phyloP scores from a whole-genome alignment of 1,140 invertebrate species.

The Caenorhabditis brenneri region DNA sequence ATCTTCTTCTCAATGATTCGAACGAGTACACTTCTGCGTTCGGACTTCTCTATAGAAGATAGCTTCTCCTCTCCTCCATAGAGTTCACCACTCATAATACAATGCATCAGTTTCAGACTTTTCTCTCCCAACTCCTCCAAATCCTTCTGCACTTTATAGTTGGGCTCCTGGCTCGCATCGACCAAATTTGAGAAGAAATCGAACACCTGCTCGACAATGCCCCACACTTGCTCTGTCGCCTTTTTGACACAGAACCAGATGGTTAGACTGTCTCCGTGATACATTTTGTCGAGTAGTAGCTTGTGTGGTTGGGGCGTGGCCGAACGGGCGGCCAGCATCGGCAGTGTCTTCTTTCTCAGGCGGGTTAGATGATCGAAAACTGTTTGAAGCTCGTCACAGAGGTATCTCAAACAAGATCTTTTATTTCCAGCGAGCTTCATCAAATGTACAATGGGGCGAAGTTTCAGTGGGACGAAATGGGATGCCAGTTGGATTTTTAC shows the following conservation, averaged over 20 bases:
- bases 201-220: background rate
- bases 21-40: background rate
- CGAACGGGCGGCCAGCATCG: background rate
- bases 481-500: background rate
- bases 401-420: background rate
- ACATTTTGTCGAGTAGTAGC: background rate
- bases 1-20: constrained; percentile 7
- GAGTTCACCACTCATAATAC: background rate
- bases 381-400: background rate
- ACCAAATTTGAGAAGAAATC: background rate
- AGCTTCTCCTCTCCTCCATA: constrained; percentile 10
- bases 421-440: background rate
- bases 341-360: background rate
- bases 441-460: constrained; percentile 12
- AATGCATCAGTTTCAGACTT: constrained; percentile 8
- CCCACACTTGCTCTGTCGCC: background rate
- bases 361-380: background rate
- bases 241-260: background rate
- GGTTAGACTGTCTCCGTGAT: background rate
- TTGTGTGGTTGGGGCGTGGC: background rate
- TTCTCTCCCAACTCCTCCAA: constrained; percentile 22
- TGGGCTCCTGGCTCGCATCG: background rate
- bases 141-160: background rate
- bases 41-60: background rate
- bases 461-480: background rate